Evolutionary conservation across 2,797 vertebrate genomes (phyloP).

Genomic region (Yasuhikotakia modesta): DNA sequence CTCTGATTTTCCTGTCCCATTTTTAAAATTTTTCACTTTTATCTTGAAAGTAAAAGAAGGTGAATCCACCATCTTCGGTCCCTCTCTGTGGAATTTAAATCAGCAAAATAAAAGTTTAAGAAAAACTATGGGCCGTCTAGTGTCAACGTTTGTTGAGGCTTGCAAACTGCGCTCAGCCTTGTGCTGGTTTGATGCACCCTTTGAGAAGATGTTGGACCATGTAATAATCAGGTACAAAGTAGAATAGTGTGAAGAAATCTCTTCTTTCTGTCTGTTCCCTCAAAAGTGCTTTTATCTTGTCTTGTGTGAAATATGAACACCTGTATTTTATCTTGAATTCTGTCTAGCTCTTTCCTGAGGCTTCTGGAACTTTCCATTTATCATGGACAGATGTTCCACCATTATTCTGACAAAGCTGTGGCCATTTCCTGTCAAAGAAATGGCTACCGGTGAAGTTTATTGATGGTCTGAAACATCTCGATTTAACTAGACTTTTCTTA

Average conservation of each 20-base stretch:
- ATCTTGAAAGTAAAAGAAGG: conserved; percentile 28
- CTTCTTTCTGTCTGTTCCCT: background rate
- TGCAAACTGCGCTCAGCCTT: background rate
- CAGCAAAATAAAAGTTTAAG: background rate
- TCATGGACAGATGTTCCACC: conserved; percentile 12
- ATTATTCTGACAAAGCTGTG: conserved; percentile 3
- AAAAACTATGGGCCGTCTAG: background rate
- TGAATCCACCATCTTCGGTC: conserved; percentile 1
- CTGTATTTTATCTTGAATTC: conserved; percentile 26
- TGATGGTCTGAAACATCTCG: conserved; percentile 24
- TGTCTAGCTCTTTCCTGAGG: background rate
- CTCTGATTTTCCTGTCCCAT: conserved; percentile 27
- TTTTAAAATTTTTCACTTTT: conserved; percentile 39
- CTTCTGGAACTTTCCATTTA: conserved; percentile 2
- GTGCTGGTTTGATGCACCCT: conserved; percentile 25
- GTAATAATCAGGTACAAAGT: conserved; percentile 28
- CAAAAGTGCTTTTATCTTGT: conserved; percentile 28
- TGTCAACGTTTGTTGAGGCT: conserved; percentile 1
- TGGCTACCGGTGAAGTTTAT: conserved; percentile 23
- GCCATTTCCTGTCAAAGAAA: conserved; percentile 31
- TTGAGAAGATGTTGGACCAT: background rate
- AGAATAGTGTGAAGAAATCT: conserved; percentile 10
- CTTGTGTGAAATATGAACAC: conserved; percentile 37
- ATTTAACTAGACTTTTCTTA: conserved; percentile 7
- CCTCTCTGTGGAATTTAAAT: background rate